phyloP scores from a whole-genome alignment of 2,888 invertebrate species.

The Dryococelus australis region DNA sequence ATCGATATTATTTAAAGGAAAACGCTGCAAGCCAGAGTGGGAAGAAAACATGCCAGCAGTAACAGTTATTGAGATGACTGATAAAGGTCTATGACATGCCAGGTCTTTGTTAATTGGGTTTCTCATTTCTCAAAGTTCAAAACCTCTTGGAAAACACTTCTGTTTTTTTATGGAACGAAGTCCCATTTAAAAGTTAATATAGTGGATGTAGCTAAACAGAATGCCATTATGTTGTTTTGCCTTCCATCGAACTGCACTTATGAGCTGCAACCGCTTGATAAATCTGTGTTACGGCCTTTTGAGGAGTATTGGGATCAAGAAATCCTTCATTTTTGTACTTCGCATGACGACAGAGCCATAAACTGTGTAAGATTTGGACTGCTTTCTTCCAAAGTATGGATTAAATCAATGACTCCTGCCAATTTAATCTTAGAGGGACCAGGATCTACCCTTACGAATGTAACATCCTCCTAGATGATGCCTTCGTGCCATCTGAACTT shows the following conservation, averaged over 20 bases:
- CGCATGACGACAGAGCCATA: no score
- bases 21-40: background rate
- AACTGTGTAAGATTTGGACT: no score
- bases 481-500: no score
- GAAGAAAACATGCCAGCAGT: background rate
- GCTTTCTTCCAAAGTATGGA: no score
- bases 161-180: conserved; percentile 53
- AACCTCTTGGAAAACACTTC: conserved; percentile 45
- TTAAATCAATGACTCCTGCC: no score
- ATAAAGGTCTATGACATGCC: background rate
- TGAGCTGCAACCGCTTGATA: conserved; percentile 54
- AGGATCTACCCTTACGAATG: no score
- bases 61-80: background rate
- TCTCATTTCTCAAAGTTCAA: conserved; percentile 49
- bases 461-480: no score
- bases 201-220: conserved; percentile 51
- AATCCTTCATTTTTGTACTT: conserved; percentile 48
- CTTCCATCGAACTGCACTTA: conserved; percentile 55
- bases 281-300: conserved; percentile 51
- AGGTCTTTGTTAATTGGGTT: background rate
- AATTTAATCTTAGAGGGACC: no score
- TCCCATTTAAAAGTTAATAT: conserved; percentile 52
- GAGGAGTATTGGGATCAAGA: conserved; percentile 54
- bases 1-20: background rate
- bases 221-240: conserved; percentile 52